phyloP scores from a whole-genome alignment of 30 jellyfish, hydroid and myxozoan species.

The Phacellophora camtschatica region DNA sequence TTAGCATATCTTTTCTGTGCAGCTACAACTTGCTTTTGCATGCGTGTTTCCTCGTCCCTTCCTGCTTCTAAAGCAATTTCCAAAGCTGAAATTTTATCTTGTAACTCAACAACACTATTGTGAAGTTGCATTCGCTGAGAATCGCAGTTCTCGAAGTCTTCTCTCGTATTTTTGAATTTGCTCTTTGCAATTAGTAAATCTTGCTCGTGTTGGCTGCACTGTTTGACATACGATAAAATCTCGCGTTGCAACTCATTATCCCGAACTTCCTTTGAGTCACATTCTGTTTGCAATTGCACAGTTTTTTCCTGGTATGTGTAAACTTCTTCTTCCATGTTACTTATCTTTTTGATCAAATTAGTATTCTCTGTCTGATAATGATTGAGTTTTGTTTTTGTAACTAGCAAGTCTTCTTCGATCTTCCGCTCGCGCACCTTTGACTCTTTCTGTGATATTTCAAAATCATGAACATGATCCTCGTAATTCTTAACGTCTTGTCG shows the following conservation, averaged over 20 bases:
- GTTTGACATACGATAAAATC: conserved; percentile 57
- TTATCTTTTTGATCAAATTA: conserved; percentile 4
- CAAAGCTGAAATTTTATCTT: conserved; percentile 62
- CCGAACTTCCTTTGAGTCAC: conserved; percentile 59
- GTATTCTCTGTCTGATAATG: conserved; percentile 36
- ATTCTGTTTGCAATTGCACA: conserved; percentile 51
- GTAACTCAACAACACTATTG: conserved; percentile 48
- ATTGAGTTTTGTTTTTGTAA: conserved; percentile 18
- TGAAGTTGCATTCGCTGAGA: conserved; percentile 57
- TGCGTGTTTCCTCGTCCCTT: conserved; percentile 31
- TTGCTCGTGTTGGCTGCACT: conserved; percentile 71
- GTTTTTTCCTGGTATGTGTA: conserved; percentile 19
- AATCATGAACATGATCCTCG: conserved; percentile 14
- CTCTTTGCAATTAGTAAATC: conserved; percentile 36
- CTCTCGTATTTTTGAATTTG: conserved; percentile 19
- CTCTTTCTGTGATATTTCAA: conserved; percentile 12
- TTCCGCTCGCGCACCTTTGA: conserved; percentile 20
- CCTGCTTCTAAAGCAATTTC: conserved; percentile 56
- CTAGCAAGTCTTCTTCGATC: conserved; percentile 53
- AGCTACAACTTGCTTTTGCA: conserved; percentile 46
- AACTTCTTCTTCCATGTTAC: conserved; percentile 34
- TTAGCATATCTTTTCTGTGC: conserved; percentile 51
- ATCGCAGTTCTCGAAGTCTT: conserved; percentile 61
- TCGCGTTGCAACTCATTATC: conserved; percentile 74
- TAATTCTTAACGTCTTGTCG: conserved; percentile 35